A percentile compares a stretch with the other conserved stretches of the same genome.
These are phyloP conservation scores for Chironomus tepperi DNA, from an alignment of 1,140 invertebrate species.

Conservation along the genomic window DNA sequence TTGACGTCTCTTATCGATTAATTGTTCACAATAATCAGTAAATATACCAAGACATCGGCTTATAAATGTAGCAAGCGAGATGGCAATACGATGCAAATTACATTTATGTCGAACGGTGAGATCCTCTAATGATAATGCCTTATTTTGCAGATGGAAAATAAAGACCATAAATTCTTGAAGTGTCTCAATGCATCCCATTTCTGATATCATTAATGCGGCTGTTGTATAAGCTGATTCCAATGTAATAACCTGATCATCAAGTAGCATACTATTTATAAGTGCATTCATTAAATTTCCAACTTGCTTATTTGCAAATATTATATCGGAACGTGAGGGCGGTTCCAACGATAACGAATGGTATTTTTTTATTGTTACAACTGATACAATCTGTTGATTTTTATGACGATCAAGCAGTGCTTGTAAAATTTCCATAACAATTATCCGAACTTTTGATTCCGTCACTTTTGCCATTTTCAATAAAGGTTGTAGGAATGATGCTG, in stretches of 20 bases:
- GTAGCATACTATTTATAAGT: conserved; percentile 50
- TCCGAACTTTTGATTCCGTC: conserved; percentile 72
- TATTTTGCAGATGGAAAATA: conserved; percentile 50
- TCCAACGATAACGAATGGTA: conserved; percentile 53
- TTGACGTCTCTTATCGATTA: conserved; percentile 53
- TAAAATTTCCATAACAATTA: conserved; percentile 89
- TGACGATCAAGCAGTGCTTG: conserved; percentile 94
- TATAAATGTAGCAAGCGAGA: conserved; percentile 65
- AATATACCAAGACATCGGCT: conserved; percentile 37
- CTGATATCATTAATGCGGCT: conserved; percentile 76
- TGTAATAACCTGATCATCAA: conserved; percentile 37
- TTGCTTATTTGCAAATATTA: conserved; percentile 93
- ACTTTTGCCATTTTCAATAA: conserved; percentile 78
- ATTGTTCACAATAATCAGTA: conserved; percentile 40
- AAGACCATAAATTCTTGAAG: conserved; percentile 78
- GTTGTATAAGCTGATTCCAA: conserved; percentile 84
- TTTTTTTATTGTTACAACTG: conserved; percentile 49
- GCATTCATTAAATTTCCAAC: conserved; percentile 74
- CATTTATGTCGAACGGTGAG: conserved; percentile 65
- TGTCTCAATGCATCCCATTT: conserved; percentile 82
- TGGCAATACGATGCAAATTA: conserved; percentile 70
- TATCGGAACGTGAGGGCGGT: conserved; percentile 83
- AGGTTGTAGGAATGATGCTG: conserved; percentile 84
- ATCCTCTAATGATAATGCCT: conserved; percentile 66
- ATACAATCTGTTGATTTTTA: conserved; percentile 69